Evolutionary conservation across 2,797 vertebrate species (phyloP), one percentile per base, ranked within the genome.

Genomic region (Macropodus opercularis): DNA sequence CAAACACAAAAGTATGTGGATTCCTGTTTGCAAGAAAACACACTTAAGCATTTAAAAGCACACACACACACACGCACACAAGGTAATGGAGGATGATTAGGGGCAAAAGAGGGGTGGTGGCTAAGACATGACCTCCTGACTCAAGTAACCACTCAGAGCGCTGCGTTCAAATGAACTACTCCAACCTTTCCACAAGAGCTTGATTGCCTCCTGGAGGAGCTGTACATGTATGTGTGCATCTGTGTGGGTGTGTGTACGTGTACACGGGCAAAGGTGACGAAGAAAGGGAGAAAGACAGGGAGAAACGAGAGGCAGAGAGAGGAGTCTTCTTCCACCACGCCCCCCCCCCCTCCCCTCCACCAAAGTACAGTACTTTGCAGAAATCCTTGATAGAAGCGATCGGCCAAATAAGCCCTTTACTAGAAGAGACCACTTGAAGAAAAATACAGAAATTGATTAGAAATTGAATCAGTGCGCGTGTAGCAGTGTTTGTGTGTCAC

Each of bases 71-170:
- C 60, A 58, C 31, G 14, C 38, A 58, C 35, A 75, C 61, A 56
- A 66, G 75, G 80, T 90, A 88, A 88, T 90, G 70, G 73, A 76
- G 79, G 81, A 85, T 85, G 87, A 89, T 88, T 88, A 85, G 64
- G 60, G 80, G 54, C 42, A 57, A 73, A 75, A 72, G 80, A 56
- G 69, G 71, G 72, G 69, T 54, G 59, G 59, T 29, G 26, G 69
- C 70, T 75, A 90, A 90, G 89, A 90, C 87, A 83, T 81, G 79
- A 88, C 85, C 89, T 58, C 63, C 27, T 61, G 76, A 80, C 87
- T 88, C 77, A 79, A 87, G 84, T 70, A 89, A 85, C 78, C 83
- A 86, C 85, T 89, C 76, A 72, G 72, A 70, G 66, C 39, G 17
- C 56, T 0, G 17, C 26, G 18, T 63, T 69, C 73, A 1, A 23